Conservation (phyloP, 2,113 vertebrate species). For the Phalacrocorax brasilianus region DNA sequence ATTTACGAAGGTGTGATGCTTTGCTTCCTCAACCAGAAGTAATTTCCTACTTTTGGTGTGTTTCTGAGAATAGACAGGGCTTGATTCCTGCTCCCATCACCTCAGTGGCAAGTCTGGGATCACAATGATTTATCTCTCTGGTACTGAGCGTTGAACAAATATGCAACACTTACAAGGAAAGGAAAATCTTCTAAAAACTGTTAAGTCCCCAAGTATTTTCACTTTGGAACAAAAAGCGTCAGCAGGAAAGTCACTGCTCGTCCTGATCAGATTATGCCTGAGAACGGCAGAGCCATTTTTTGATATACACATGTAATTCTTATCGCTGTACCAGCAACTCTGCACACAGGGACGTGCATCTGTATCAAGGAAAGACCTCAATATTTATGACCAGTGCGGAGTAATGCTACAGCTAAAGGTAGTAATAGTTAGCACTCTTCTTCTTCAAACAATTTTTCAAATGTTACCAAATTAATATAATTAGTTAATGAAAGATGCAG, state of each 20-base stretch:
- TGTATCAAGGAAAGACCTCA: neutral
- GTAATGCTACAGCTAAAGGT: neutral
- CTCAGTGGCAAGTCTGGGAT: neutral
- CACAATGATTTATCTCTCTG: neutral
- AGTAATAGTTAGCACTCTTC: constrained; percentile 27
- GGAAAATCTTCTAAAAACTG: neutral
- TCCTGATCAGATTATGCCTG: neutral
- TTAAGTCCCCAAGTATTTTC: neutral
- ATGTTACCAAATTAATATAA: constrained; percentile 65
- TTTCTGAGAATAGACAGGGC: neutral
- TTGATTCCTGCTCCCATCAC: neutral
- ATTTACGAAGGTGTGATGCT: neutral
- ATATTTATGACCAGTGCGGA: neutral
- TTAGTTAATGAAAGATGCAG: constrained; percentile 68
- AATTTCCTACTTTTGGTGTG: neutral
- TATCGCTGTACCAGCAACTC: neutral
- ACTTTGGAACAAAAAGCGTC: neutral
- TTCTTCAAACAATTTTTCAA: constrained; percentile 55
- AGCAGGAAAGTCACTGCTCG: neutral
- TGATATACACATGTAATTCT: neutral
- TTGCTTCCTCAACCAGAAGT: neutral
- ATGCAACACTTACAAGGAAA: neutral
- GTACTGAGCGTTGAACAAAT: neutral
- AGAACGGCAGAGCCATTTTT: neutral
- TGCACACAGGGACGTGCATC: neutral